phyloP scores from a whole-genome alignment of 2,113 vertebrate species.

The Equus quagga region DNA sequence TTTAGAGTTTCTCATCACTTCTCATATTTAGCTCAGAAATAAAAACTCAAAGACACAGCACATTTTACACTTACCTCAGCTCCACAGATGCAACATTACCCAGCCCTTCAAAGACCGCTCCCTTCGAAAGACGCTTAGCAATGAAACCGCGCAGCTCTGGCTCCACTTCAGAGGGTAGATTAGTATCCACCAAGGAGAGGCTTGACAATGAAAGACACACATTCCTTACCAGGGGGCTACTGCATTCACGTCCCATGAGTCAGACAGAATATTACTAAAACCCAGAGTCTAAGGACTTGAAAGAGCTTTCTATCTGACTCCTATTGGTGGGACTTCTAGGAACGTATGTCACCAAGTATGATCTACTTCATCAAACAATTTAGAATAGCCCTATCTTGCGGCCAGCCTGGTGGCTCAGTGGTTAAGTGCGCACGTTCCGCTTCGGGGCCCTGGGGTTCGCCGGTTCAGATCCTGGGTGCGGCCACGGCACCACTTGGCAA shows the following conservation, averaged over 20 bases:
- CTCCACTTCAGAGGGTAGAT: slow-evolving; percentile 93
- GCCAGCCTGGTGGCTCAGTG: too few relatives aligned
- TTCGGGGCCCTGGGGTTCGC: too few relatives aligned
- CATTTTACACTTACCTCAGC: slow-evolving; percentile 90
- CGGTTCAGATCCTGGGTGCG: too few relatives aligned
- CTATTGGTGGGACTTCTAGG: background rate
- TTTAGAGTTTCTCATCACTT: slow-evolving; percentile 54
- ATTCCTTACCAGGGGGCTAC: background rate
- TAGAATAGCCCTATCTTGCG: background rate
- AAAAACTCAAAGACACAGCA: slow-evolving; percentile 33
- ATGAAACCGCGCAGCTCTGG: slow-evolving; percentile 93
- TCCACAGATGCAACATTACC: slow-evolving; percentile 95
- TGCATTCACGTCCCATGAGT: background rate
- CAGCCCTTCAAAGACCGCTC: slow-evolving; percentile 96
- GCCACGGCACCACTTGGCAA: too few relatives aligned
- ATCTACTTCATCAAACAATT: background rate
- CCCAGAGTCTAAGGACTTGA: background rate
- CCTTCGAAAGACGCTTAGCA: slow-evolving; percentile 95
- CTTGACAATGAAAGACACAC: slow-evolving; percentile 84
- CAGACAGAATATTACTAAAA: background rate
- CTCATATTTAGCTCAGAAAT: slow-evolving; percentile 61
- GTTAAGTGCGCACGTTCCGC: too few relatives aligned
- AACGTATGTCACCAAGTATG: background rate
- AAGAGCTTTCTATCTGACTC: background rate
- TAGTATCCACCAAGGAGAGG: slow-evolving; percentile 94